phyloP scores from a whole-genome alignment of 2,797 vertebrate species.

The Pangasius macronema region DNA sequence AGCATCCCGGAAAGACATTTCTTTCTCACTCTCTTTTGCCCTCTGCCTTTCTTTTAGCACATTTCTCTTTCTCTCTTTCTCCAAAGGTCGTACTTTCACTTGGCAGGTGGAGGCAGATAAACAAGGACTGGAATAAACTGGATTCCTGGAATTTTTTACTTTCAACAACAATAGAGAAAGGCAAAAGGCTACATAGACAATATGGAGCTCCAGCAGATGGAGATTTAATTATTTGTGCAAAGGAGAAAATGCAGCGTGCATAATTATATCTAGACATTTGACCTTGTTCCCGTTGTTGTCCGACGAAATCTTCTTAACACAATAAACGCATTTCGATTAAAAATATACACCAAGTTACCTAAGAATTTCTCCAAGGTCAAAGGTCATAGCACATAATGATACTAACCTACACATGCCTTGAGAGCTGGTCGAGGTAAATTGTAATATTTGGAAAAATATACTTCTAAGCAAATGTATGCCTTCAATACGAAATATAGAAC shows the following conservation, averaged over 20 bases:
- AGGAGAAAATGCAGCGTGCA: conserved; percentile 10
- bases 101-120: conserved; percentile 16
- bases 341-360: no score
- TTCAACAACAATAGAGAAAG: background rate
- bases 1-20: conserved; percentile 2
- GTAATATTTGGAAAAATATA: background rate
- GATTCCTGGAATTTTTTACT: conserved; percentile 26
- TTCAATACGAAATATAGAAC: background rate
- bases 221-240: conserved; percentile 27
- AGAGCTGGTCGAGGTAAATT: background rate
- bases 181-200: conserved; percentile 2
- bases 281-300: no score
- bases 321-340: no score
- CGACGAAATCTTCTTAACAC: no score
- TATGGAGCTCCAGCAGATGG: background rate
- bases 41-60: conserved; percentile 7
- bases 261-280: conserved; percentile 9
- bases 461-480: background rate
- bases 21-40: conserved; percentile 14
- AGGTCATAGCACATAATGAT: background rate
- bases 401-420: background rate
- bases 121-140: background rate
- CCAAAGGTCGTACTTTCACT: conserved; percentile 12
- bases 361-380: background rate
- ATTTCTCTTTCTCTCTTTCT: conserved; percentile 6